Evolutionary conservation across 2,888 invertebrate species (phyloP).

Genomic region (Yponomeuta evonymella): DNA sequence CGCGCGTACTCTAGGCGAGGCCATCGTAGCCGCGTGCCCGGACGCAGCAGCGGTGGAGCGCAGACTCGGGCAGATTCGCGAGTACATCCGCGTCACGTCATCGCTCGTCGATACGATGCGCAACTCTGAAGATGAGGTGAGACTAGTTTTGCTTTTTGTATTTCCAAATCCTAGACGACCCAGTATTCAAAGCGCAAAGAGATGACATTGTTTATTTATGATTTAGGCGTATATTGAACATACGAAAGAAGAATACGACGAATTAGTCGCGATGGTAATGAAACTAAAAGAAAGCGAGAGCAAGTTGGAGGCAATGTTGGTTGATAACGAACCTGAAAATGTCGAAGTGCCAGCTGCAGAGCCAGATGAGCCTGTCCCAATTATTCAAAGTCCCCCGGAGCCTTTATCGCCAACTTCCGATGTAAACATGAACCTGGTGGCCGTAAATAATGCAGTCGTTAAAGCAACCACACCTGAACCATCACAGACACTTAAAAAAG

Average conservation of each 20-base stretch:
- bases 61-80: constrained; percentile 81
- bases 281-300: constrained; percentile 82
- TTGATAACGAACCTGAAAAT: constrained; percentile 51
- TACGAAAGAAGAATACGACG: constrained; percentile 75
- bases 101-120: constrained; percentile 82
- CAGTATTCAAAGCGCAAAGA: not conserved
- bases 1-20: constrained; percentile 62
- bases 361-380: constrained; percentile 23
- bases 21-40: constrained; percentile 71
- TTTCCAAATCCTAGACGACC: not conserved
- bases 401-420: not conserved
- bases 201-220: constrained; percentile 3
- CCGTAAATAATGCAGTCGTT: constrained; percentile 25
- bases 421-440: constrained; percentile 19
- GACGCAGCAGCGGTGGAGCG: constrained; percentile 82
- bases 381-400: not conserved
- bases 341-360: constrained; percentile 52
- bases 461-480: constrained; percentile 38
- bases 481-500: constrained; percentile 53
- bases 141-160: constrained; percentile 18
- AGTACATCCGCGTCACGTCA: constrained; percentile 82
- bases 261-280: constrained; percentile 79
- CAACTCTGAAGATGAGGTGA: constrained; percentile 81
- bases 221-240: constrained; percentile 68
- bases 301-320: constrained; percentile 77